Evolutionary conservation across 2,797 vertebrate genomes (phyloP).

Genomic region (Carcharodon carcharias): DNA sequence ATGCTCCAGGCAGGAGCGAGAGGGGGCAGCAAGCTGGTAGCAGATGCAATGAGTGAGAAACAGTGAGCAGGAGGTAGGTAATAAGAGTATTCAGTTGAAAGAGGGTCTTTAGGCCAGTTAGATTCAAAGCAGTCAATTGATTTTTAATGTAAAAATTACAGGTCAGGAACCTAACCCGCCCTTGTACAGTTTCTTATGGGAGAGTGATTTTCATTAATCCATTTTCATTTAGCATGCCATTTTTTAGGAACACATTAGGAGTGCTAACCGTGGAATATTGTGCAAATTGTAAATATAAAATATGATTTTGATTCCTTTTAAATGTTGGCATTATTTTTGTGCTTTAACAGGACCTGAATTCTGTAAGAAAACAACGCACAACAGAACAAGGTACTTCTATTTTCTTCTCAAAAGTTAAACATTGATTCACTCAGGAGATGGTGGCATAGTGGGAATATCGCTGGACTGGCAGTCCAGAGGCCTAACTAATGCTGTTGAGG

Average conservation of each 20-base stretch:
- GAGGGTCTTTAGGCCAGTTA: background rate
- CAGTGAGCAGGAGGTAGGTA: background rate
- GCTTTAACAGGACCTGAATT: slow-evolving; percentile 8
- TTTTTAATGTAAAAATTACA: background rate
- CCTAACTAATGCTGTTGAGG: no score
- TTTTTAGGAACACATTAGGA: no score
- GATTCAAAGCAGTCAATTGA: background rate
- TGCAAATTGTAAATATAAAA: background rate
- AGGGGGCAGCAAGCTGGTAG: background rate
- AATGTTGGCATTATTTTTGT: background rate
- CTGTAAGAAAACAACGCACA: background rate
- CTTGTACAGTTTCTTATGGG: background rate
- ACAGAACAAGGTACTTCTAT: background rate
- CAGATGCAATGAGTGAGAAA: background rate
- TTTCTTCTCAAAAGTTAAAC: background rate
- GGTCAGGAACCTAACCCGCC: background rate
- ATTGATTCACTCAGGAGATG: background rate
- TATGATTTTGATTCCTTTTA: background rate
- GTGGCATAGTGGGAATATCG: no score
- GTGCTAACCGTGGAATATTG: background rate
- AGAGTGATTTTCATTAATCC: no score
- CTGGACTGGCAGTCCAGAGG: no score
- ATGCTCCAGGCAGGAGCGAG: background rate
- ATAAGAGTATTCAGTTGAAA: background rate
- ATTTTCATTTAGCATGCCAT: no score